Base-by-base conservation (phyloP, 2,797 vertebrate species). In the Acridotheres tristis region DNA sequence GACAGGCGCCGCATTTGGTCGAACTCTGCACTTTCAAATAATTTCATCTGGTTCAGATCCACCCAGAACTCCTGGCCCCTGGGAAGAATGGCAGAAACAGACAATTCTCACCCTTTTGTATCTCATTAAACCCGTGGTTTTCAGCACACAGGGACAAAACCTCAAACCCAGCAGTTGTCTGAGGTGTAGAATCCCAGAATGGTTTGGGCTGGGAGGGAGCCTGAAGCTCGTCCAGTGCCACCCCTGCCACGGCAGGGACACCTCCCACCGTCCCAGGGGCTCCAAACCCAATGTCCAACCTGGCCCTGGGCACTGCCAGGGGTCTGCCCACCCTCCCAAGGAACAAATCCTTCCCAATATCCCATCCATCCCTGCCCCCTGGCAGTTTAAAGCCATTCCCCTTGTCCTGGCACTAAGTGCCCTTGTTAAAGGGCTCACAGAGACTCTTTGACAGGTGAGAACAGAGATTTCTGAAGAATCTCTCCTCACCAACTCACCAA, bases 1-100 rank as follows among this genome's bases (percentile, higher is more conserved):
- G 98, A 98, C 82, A 99, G 98, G 75, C 99, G 98, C 69, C 99
- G 98, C 91, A 99, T 96, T 45, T 98, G 98, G 98, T 99, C 99
- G 66, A 99, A 99, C 97, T 99, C 99, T 59, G 98, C 97, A 83
- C 97, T 98, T 42, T 99, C 99, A 13, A 98, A 98, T 23, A 99
- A 97, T 47, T 97, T 98, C 99, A 99, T 99, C 4, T 97, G 94
- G 74, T 98, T 99, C 92, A 99, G 98, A 98, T 99, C 99, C 78
- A 99, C 98, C 94, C 98, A 98, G 96, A 99, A 99, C 96, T 99
- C 98, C 55, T 99, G 98, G 94, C 98, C 98, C 97, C 99, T 99
- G 91, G 61, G 93, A 62, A 95, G 59, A 83, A 66, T 2, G 67
- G 95, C 53, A 75, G 45, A 93, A 72, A 66, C 73, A 89, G 10